Base-by-base conservation (phyloP, 1,140 invertebrate genomes). In the Varroa destructor region DNA sequence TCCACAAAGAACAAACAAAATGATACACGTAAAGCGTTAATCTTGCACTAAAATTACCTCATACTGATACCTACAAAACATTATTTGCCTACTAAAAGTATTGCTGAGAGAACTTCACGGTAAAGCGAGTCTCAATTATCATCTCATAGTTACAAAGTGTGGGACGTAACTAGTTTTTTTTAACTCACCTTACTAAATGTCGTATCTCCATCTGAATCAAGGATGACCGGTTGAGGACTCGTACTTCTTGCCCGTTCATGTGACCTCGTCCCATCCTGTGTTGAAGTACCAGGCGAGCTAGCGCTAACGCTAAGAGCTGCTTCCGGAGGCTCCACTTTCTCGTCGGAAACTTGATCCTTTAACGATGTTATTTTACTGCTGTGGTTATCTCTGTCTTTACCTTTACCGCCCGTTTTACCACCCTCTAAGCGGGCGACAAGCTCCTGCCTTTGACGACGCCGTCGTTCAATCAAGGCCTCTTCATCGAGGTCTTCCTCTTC, bases 401-500 rank as follows among this genome's bases (percentile, higher is more conserved):
- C 73, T 3, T 8, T 8, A 8, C 46, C 46, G 46, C 46, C 46
- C 4, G 4, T 8, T 6, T n/a, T n/a, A 8, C 25, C 43, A 5
- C 43, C 46, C 46, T 51, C 46, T 8, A 74, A 56, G 43, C 72
- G 61, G 70, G 89, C 89, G 54, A 95, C 78, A 1, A 97, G 81
- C 78, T 90, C 89, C 81, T 95, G 91, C 58, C 93, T 83, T 78
- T 93, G 87, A 79, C 90, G 90, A 74, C 93, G 84, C 75, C 91
- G 83, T 77, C 86, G 85, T 78, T 95, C 89, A 80, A 97, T 97
- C 76, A 96, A 91, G 73, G 87, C 86, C 79, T 96, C 90, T 78
- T 95, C 93, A 79, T 94, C 90, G 80, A 95, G 92, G 74, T 95
- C 93, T 73, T 96, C 92, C 58, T 91, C 88, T 71, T 75, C 74